phyloP scores from a whole-genome alignment of 2,113 vertebrate species.

The Neopipo cinnamomea region DNA sequence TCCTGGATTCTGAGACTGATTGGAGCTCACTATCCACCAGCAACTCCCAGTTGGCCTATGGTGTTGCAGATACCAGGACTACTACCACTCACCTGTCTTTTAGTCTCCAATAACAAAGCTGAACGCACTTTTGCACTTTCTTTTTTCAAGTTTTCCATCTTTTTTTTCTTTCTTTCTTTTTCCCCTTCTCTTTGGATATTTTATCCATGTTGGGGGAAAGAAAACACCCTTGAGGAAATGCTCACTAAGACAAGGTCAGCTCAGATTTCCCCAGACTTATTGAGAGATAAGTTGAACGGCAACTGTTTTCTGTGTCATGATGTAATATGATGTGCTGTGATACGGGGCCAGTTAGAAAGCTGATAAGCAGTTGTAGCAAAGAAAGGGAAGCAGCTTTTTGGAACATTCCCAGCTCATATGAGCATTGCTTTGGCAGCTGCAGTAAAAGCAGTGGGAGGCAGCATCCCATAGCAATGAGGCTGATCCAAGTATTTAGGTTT shows the following conservation, averaged over 20 bases:
- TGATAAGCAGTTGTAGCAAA: neutral
- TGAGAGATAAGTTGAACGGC: neutral
- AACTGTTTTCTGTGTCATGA: neutral
- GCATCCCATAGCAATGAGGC: constrained; percentile 42
- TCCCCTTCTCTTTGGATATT: neutral
- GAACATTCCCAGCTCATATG: neutral
- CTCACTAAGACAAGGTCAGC: neutral
- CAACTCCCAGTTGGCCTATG: neutral
- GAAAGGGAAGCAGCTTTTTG: constrained; percentile 42
- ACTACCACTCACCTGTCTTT: neutral
- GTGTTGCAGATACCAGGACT: neutral
- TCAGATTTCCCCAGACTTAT: neutral
- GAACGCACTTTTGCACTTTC: neutral
- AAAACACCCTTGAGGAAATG: neutral
- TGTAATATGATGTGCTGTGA: neutral
- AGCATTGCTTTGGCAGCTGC: constrained; percentile 31
- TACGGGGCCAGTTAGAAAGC: neutral
- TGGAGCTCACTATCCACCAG: neutral
- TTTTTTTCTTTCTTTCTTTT: neutral
- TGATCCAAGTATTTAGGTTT: neutral
- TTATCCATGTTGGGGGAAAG: neutral
- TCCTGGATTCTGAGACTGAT: neutral
- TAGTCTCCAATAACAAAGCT: neutral
- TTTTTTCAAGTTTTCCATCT: neutral
- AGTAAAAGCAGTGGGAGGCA: constrained; percentile 34